phyloP scores from a whole-genome alignment of 2,113 vertebrate species.

The Heterochromis multidens region DNA sequence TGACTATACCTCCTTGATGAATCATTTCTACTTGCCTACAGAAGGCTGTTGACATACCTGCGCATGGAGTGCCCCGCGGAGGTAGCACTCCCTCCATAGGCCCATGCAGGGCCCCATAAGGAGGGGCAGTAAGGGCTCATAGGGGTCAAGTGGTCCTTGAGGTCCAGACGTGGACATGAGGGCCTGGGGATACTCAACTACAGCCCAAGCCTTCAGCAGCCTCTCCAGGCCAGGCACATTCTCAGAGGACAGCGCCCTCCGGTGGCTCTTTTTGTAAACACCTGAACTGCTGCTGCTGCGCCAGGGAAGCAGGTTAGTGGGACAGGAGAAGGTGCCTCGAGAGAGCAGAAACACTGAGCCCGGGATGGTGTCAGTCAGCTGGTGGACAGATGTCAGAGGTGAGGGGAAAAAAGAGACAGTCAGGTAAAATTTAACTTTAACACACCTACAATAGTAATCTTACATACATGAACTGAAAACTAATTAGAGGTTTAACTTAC shows the following conservation, averaged over 20 bases:
- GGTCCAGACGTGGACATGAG: neutral
- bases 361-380: slow-evolving; percentile 50
- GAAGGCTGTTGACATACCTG: slow-evolving; percentile 74
- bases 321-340: slow-evolving; percentile 78
- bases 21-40: neutral
- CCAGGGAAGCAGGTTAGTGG: slow-evolving; percentile 86
- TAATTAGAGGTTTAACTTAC: rapidly evolving
- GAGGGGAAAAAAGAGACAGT: neutral
- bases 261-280: slow-evolving; percentile 72
- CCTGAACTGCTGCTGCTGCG: slow-evolving; percentile 68
- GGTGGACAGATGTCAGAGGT: neutral
- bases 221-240: slow-evolving; percentile 77
- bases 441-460: neutral
- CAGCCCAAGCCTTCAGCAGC: slow-evolving; percentile 61
- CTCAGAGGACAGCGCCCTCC: slow-evolving; percentile 76
- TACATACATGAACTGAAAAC: neutral
- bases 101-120: slow-evolving; percentile 80
- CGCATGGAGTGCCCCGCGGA: slow-evolving; percentile 82
- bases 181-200: slow-evolving; percentile 37
- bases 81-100: slow-evolving; percentile 90
- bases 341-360: slow-evolving; percentile 79
- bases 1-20: neutral
- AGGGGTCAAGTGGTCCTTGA: slow-evolving; percentile 55
- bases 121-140: slow-evolving; percentile 80
- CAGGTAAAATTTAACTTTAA: neutral